Evolutionary conservation across 2,888 invertebrate genomes (phyloP).

Genomic region (Cylindroiulus punctatus): DNA sequence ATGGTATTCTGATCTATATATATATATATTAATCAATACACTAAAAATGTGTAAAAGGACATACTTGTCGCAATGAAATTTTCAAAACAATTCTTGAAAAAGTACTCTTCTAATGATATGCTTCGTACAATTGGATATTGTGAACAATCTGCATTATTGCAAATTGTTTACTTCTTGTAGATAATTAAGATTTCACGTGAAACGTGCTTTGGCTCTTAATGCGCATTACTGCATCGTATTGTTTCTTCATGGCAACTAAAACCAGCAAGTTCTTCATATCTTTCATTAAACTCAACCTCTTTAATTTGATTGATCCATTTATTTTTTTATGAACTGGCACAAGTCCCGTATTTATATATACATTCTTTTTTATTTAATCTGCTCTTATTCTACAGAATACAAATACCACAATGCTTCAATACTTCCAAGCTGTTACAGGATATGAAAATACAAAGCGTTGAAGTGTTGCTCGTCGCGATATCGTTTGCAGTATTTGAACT

Average conservation of each 20-base stretch:
- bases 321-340: slow-evolving; percentile 34
- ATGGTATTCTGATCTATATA: too few species aligned
- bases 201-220: too few species aligned
- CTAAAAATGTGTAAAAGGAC: too few species aligned
- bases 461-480: not conserved
- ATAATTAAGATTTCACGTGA: too few species aligned
- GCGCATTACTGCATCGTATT: too few species aligned
- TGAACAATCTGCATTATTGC: too few species aligned
- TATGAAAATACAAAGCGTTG: slow-evolving; percentile 8
- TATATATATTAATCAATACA: too few species aligned
- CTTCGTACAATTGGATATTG: too few species aligned
- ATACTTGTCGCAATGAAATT: too few species aligned
- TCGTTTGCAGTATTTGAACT: slow-evolving; percentile 40
- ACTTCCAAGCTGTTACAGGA: slow-evolving; percentile 39
- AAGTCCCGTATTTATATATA: slow-evolving; percentile 21
- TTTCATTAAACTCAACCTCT: not conserved
- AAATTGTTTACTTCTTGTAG: too few species aligned
- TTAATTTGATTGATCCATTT: not conserved
- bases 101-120: too few species aligned
- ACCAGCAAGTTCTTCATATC: not conserved
- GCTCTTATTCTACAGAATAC: slow-evolving; percentile 42
- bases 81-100: too few species aligned
- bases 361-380: slow-evolving; percentile 37
- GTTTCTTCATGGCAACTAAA: not conserved
- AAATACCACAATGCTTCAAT: slow-evolving; percentile 43